Conservation (phyloP, 2,113 vertebrate species). For the Sylvia atricapilla region DNA sequence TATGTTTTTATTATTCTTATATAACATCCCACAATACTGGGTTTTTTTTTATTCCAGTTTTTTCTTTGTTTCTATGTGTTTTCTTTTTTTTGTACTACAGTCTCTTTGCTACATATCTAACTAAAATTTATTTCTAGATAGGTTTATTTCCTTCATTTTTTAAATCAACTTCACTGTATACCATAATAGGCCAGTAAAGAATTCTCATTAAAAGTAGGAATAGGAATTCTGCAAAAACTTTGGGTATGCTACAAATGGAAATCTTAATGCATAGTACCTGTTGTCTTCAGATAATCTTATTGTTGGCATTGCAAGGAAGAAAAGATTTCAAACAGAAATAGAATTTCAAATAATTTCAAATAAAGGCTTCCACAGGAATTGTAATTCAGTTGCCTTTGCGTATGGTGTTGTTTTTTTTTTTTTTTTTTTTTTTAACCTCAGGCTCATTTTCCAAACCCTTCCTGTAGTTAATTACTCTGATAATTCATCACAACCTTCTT, state of each 20-base stretch:
- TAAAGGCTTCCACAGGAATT: background rate
- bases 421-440: accelerated
- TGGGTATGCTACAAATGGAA: background rate
- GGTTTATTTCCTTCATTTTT: background rate
- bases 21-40: accelerated
- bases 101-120: background rate
- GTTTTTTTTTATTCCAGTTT: background rate
- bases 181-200: background rate
- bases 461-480: background rate
- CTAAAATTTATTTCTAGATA: background rate
- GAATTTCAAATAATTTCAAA: background rate
- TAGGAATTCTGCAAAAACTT: background rate
- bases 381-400: accelerated
- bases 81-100: background rate
- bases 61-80: background rate
- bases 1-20: background rate
- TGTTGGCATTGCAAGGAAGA: background rate
- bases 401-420: no score
- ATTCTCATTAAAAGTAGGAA: background rate
- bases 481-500: background rate
- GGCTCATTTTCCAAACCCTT: background rate
- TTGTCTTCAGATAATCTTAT: background rate
- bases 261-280: background rate
- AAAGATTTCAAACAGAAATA: background rate
- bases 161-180: background rate